Evolutionary conservation across 2,888 invertebrate species (phyloP), one percentile per base, ranked within the genome.

Genomic region (Andricus curvator): DNA sequence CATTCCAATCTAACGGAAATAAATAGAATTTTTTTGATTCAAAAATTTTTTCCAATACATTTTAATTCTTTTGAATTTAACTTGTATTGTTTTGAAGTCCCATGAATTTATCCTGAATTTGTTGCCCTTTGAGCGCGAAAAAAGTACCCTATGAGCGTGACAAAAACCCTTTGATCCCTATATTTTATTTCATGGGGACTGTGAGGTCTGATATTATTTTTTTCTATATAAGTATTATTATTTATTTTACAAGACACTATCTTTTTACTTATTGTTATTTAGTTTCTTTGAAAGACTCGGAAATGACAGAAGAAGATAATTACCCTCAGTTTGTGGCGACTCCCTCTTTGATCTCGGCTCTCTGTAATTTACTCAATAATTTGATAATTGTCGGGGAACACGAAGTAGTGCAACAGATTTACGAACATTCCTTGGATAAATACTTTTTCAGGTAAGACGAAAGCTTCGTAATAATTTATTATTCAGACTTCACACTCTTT

Each of bases 401-500:
- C 33, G 91, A 93, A 25, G 89, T 94, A 17, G 88, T 93, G 51
- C 89, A 87, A 22, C 90, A 91, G 80, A 88, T 94, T 64, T 93
- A 93, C 64, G 93, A 94, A 78, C 89, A 91, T 85, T 93, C 93
- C 0, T 85, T 94, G 44, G 91, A 94, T 29, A 94, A 93, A 88
- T 89, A 93, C 80, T 91, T 94, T 81, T 92, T 94, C 80, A 92
- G 93, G 94, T 94, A 90, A 87, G 84, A 85, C n/a, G 11, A n/a
- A 20, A 11, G 22, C 15, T 78, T 67, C 6, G 11, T 74, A 60
- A 20, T 51, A 65, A 70, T 76, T 29, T 17, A 79, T 51, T 60
- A 37, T 11, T 4, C 4, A 60, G 37, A 9, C 33, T 33, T 33
- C 6, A 33, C 37, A 37, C 37, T 37, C 37, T 37, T 37, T 37